phyloP scores from a whole-genome alignment of 2,797 vertebrate genomes.

The Enteromius radiatus region DNA sequence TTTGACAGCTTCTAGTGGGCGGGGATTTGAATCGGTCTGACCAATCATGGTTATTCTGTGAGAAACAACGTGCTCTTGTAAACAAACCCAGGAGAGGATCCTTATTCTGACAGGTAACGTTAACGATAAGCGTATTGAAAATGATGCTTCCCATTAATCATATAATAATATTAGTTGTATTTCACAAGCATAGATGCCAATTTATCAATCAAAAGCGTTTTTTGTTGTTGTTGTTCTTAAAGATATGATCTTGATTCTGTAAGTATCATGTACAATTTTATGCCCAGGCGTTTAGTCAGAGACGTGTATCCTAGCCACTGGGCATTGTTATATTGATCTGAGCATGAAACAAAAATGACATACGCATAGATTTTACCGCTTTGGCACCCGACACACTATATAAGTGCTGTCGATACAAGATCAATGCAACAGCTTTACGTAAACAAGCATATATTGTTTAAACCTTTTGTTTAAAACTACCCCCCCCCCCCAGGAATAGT shows the following conservation, averaged over 20 bases:
- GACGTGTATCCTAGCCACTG: neutral
- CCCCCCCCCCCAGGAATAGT: neutral
- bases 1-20: conserved; percentile 61
- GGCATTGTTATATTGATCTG: neutral
- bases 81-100: conserved; percentile 68
- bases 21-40: conserved; percentile 45
- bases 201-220: neutral
- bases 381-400: neutral
- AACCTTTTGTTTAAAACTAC: neutral
- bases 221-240: neutral
- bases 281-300: neutral
- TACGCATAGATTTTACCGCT: neutral
- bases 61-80: conserved; percentile 75
- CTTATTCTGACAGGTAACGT: conserved; percentile 29
- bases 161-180: neutral
- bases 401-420: neutral
- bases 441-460: neutral
- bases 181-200: neutral
- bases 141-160: neutral
- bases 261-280: neutral
- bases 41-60: conserved; percentile 71
- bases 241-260: neutral
- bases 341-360: neutral
- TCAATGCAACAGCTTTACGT: neutral
- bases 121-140: neutral